Conservation (phyloP, 2,888 invertebrate genomes). For the Sisyra terminalis region DNA sequence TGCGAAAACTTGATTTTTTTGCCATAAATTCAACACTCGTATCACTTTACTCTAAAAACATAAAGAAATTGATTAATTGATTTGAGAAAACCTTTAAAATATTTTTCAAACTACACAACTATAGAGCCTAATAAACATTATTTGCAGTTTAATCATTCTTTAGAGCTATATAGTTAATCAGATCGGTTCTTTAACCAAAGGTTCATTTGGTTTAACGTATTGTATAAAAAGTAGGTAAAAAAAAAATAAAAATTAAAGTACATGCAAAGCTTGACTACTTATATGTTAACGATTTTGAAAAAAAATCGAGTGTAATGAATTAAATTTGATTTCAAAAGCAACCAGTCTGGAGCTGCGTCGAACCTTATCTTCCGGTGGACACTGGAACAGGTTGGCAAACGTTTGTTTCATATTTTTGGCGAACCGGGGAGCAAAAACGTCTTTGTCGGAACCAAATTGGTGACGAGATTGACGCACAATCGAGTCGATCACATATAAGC, state of each 20-base stretch:
- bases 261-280: conserved; percentile 11
- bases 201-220: too few species aligned
- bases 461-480: conserved; percentile 95
- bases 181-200: too few species aligned
- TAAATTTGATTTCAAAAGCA: conserved; percentile 19
- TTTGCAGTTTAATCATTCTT: too few species aligned
- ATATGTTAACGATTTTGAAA: not conserved
- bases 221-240: too few species aligned
- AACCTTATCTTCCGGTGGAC: conserved; percentile 95
- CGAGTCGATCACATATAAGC: conserved; percentile 96
- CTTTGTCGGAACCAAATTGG: conserved; percentile 93
- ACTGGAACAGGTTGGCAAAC: conserved; percentile 83
- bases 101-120: too few species aligned
- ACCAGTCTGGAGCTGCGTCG: conserved; percentile 18
- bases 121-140: too few species aligned
- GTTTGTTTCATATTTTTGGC: conserved; percentile 91
- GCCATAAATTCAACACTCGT: conserved; percentile 95
- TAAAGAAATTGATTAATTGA: conserved; percentile 7
- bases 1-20: conserved; percentile 93
- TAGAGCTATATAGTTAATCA: too few species aligned
- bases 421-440: conserved; percentile 95
- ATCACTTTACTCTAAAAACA: conserved; percentile 78
- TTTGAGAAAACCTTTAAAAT: conserved; percentile 4
- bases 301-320: not conserved
- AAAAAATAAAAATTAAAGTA: too few species aligned